These are phyloP conservation scores for Scaptomyza reducta DNA, from an alignment of 2,888 invertebrate genomes.

Conservation along the genomic window DNA sequence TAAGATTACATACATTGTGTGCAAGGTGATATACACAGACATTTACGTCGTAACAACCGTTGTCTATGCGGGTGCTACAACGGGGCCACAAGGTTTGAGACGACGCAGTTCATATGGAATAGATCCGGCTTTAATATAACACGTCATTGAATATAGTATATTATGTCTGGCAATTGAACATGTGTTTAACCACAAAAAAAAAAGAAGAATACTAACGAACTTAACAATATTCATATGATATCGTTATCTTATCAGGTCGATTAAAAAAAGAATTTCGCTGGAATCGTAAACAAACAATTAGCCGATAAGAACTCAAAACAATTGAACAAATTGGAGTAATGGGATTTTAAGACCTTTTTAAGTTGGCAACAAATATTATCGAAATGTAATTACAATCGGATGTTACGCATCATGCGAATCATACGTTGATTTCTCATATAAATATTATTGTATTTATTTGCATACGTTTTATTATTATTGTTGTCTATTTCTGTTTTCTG, in stretches of 20 bases:
- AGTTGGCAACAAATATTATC: conserved; percentile 13
- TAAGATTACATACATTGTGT: conserved; percentile 28
- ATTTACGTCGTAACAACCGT: conserved; percentile 11
- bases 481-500: conserved; percentile 21
- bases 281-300: conserved; percentile 74
- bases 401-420: conserved; percentile 14
- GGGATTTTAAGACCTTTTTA: conserved; percentile 23
- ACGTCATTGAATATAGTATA: conserved; percentile 36
- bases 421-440: conserved; percentile 4
- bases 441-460: conserved; percentile 50
- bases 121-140: conserved; percentile 10
- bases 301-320: conserved; percentile 52
- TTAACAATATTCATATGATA: not conserved
- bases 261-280: conserved; percentile 2
- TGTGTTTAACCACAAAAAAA: conserved; percentile 30
- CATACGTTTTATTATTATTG: conserved; percentile 20
- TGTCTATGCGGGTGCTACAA: conserved; percentile 27
- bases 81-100: conserved; percentile 2
- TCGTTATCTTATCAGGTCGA: conserved; percentile 19
- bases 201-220: not conserved
- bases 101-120: conserved; percentile 16
- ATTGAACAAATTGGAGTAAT: conserved; percentile 34
- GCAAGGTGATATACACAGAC: not conserved
- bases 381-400: conserved; percentile 3
- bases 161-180: conserved; percentile 9